A percentile compares a stretch with the other conserved stretches of the same genome.
Conservation (phyloP, 2,113 vertebrate species). For the Thymallus thymallus region DNA sequence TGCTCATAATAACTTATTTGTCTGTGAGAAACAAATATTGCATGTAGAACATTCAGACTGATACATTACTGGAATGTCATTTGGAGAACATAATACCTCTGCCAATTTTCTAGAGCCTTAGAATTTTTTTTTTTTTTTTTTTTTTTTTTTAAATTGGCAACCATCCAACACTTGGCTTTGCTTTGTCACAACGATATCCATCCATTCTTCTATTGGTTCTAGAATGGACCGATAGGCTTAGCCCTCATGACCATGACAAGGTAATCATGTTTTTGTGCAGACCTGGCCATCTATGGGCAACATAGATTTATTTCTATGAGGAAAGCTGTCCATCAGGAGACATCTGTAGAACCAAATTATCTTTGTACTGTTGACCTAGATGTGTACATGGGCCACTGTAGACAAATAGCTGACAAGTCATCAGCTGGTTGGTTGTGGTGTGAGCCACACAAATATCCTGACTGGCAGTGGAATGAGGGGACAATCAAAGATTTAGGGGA, state of each 20-base stretch:
- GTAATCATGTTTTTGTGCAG: constrained; percentile 33
- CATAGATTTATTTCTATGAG: background rate
- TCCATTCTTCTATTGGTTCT: constrained; percentile 15
- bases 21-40: background rate
- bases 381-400: constrained; percentile 63
- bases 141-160: no score
- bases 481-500: background rate
- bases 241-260: constrained; percentile 24
- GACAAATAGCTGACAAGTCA: constrained; percentile 55
- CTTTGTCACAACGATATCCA: background rate
- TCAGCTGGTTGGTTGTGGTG: no score
- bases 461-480: constrained; percentile 31
- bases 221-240: constrained; percentile 16
- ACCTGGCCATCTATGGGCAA: background rate
- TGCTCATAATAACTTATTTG: constrained; percentile 3
- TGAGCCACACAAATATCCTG: constrained; percentile 16
- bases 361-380: constrained; percentile 61
- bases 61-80: background rate
- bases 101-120: background rate
- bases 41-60: background rate
- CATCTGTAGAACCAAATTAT: constrained; percentile 40
- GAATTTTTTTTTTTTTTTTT: no score
- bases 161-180: constrained; percentile 16
- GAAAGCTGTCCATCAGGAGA: constrained; percentile 35
- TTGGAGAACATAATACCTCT: constrained; percentile 2